Evolutionary conservation across 2,113 vertebrate genomes (phyloP), one percentile per base, ranked within the genome.

Genomic region (Chaetops frenatus): DNA sequence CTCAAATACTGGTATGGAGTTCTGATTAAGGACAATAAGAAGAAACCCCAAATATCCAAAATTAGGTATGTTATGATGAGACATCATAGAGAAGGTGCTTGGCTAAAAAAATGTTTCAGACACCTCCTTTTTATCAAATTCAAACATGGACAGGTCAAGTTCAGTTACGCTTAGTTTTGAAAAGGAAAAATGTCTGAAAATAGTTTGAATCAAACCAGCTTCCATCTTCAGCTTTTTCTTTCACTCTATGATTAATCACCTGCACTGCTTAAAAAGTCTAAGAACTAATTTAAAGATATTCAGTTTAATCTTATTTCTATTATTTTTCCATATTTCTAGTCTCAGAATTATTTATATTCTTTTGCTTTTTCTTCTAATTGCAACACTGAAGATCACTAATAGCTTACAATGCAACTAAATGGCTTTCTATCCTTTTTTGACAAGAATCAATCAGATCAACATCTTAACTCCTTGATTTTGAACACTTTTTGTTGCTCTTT

Each of bases 51-150:
- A 86, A 35, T 74, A 94, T 33, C 4, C 3, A 6, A 67, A 71
- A 64, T 58, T 20, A 78, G 1, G 1, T 57, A 48, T 31, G 12
- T 16, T 78, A 70, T 61, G 33, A 66, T 54, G 11, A 61, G 15
- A n/a, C 8, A 35, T 4, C 23, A n/a, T 0, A 48, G 47, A 58
- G 12, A 81, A 77, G 15, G 11, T 1, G 0, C n/a, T 45, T 28
- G 13, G 38, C 20, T 58, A 28, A 58, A n/a, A 58, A 66, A 62
- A n/a, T 7, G 3, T 6, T 65, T 87, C 36, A 76, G 44, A 80
- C 38, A 7, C 11, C 6, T 36, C 15, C 2, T 56, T 94, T 90
- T 66, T n/a, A 42, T 58, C 27, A 40, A 51, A 79, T 7, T 61
- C 38, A 58, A 31, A 61, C 25, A 40, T 48, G 10, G 29, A 54